Evolutionary conservation across 1,140 invertebrate species (phyloP).

Genomic region (Cydia splendana): DNA sequence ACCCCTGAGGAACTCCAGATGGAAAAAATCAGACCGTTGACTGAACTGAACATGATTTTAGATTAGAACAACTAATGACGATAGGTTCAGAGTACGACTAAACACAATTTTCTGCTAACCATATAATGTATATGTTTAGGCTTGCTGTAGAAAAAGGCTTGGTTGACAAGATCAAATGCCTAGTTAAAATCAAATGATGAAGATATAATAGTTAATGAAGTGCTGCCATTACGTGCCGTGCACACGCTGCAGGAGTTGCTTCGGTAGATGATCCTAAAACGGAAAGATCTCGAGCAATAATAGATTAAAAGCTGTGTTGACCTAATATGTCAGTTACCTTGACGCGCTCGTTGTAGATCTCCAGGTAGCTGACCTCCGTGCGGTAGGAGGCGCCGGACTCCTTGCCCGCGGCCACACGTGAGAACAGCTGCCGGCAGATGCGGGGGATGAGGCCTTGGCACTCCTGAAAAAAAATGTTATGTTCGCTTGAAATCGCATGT

Average conservation of each 20-base stretch:
- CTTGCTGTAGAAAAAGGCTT: neutral
- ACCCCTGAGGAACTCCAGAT: neutral
- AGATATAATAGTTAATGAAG: neutral
- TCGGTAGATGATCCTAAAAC: neutral
- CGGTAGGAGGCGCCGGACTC: slow-evolving; percentile 91
- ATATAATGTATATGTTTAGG: neutral
- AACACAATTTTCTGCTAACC: neutral
- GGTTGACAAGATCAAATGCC: neutral
- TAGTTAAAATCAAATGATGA: neutral
- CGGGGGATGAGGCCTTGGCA: slow-evolving; percentile 92
- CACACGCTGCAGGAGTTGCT: neutral
- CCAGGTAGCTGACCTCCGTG: slow-evolving; percentile 92
- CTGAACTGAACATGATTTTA: neutral
- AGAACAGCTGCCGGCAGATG: slow-evolving; percentile 90
- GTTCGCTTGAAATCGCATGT: no score
- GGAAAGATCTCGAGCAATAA: no score
- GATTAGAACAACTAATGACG: neutral
- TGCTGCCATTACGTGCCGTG: neutral
- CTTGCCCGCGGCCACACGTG: slow-evolving; percentile 87
- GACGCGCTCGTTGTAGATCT: slow-evolving; percentile 96
- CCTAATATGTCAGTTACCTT: slow-evolving; percentile 64
- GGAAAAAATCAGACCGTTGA: neutral
- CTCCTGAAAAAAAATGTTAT: slow-evolving; percentile 79
- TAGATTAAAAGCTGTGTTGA: no score
- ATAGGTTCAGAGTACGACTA: neutral